Base-by-base conservation (phyloP, 1,140 invertebrate genomes). In the Neodiprion pinetum region DNA sequence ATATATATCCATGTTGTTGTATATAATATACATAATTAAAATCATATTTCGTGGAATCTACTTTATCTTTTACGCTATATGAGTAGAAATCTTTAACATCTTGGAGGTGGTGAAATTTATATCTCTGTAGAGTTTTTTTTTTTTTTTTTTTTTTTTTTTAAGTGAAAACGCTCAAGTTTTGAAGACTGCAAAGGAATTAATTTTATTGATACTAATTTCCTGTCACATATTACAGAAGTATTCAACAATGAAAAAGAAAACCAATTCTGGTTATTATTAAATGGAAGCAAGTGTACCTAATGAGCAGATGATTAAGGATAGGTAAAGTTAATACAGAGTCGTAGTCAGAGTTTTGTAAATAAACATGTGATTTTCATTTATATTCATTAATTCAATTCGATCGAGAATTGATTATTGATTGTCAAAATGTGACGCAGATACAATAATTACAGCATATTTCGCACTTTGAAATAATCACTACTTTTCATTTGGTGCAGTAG, bases 1-100 rank as follows among this genome's bases (percentile, higher is more conserved):
- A 61, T 61, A 40, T 40, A 40, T 40, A 40, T 40, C 75, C 76
- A 78, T 79, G 74, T 80, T 81, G 76, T 76, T 81, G 80, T 82
- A 81, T 76, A 81, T 81, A 81, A 79, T 79, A 81, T 78, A 78
- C 74, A 72, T 77, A 81, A 71, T 76, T 67, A 71, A 71, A 71
- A 50, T 48, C 70, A 78, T 75, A 80, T 82, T 78, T 75, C 53
- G 79, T 79, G 71, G 77, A 67, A 79, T 74, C 70, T 73, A 68
- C 65, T 74, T 73, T 79, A 28, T 79, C 71, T 75, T 71, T 68
- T 80, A 76, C 21, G 23, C 40, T 69, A 69, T 11, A 21, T 47
- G 9, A 17, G n/a, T 12, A 61, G n/a, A 8, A 61, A 61, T 17
- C 3, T 61, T 61, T 61, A 40, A 61, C 53, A 61, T 61, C 53